Percentiles rank a stretch among this genome's conserved stretches.
Evolutionary conservation across 2,888 invertebrate genomes (phyloP).

Genomic region (Eulithis prunata): DNA sequence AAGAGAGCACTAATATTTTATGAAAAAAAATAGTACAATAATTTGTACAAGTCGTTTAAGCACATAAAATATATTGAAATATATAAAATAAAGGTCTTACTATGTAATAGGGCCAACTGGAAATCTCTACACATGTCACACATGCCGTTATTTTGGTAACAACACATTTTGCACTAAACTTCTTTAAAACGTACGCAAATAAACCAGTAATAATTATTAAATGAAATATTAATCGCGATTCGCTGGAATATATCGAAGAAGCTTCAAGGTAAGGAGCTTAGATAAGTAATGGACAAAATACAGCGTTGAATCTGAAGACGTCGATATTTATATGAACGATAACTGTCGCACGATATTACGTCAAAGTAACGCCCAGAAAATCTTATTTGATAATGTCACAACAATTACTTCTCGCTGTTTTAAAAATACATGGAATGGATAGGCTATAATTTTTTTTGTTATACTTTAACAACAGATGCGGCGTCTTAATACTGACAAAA

Average conservation of each 20-base stretch:
- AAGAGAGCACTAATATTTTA: no score
- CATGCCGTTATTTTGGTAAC: constrained; percentile 74
- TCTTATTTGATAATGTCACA: constrained; percentile 71
- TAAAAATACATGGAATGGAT: constrained; percentile 54
- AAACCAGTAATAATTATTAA: constrained; percentile 41
- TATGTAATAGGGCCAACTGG: constrained; percentile 72
- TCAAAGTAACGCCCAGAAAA: constrained; percentile 82
- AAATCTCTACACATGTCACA: constrained; percentile 79
- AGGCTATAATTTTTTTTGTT: no score
- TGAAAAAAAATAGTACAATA: background rate
- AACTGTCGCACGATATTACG: constrained; percentile 79
- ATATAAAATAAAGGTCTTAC: constrained; percentile 59
- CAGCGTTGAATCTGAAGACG: constrained; percentile 67
- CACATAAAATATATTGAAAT: background rate
- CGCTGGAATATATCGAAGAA: constrained; percentile 65
- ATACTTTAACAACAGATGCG: background rate
- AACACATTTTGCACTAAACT: constrained; percentile 71
- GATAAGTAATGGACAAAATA: constrained; percentile 81
- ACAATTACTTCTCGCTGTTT: constrained; percentile 63
- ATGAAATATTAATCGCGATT: constrained; percentile 58
- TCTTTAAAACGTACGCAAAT: constrained; percentile 7
- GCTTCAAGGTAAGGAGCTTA: constrained; percentile 81
- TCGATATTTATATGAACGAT: constrained; percentile 80
- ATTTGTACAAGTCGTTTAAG: background rate
- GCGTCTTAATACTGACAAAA: background rate